Evolutionary conservation across 2,797 vertebrate genomes (phyloP).

Genomic region (Gallinago stenura): DNA sequence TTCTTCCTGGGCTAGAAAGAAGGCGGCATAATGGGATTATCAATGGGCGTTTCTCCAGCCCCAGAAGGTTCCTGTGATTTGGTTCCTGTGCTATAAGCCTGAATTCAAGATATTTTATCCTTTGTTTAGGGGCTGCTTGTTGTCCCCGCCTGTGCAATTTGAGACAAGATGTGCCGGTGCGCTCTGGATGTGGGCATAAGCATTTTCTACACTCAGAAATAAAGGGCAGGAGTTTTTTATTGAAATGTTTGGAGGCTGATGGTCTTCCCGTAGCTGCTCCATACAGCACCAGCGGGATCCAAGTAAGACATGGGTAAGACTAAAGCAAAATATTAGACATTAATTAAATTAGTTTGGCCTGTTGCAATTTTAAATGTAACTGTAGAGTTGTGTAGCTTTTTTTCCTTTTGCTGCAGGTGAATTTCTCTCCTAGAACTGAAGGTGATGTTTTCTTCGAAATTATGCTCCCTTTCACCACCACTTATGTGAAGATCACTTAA

Average conservation of each 20-base stretch:
- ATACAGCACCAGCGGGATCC: accelerated
- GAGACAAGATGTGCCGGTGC: not conserved
- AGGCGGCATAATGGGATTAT: not conserved
- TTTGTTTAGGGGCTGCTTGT: accelerated
- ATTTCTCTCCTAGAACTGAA: not conserved
- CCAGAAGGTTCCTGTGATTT: not conserved
- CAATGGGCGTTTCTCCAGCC: not conserved
- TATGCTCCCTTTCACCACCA: not conserved
- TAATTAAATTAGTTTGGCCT: not conserved
- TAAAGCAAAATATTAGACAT: not conserved
- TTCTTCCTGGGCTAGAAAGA: not conserved
- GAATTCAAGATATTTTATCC: not conserved
- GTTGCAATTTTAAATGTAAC: not conserved
- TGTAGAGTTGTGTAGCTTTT: not conserved
- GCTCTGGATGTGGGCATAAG: accelerated
- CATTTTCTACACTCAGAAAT: not conserved
- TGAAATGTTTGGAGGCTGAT: not conserved
- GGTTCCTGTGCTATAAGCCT: not conserved
- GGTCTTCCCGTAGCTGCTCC: not conserved
- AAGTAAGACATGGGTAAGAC: not conserved
- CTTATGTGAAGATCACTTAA: not conserved
- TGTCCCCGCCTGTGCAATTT: not conserved
- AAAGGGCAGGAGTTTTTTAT: not conserved
- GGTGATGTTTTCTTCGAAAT: not conserved
- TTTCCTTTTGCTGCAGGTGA: not conserved